These are phyloP conservation scores for Scaptomyza hsui DNA, from an alignment of 1,140 invertebrate species.

Conservation along the genomic window DNA sequence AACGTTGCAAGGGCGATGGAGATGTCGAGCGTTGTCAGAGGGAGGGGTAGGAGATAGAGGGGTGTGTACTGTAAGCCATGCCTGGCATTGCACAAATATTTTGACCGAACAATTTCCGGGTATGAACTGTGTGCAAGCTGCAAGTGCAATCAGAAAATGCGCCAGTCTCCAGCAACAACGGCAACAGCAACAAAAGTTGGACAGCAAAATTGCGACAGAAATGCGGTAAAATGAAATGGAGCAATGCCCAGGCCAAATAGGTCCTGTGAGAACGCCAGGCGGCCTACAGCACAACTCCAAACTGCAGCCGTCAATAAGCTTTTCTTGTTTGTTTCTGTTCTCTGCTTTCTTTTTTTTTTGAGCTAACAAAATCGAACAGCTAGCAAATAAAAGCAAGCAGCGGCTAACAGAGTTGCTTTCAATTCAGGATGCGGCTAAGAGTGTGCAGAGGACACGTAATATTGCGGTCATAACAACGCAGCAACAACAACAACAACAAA, in stretches of 20 bases:
- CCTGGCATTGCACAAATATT: slow-evolving; percentile 62
- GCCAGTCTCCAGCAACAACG: slow-evolving; percentile 19
- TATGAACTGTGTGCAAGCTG: slow-evolving; percentile 50
- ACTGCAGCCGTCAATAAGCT: slow-evolving; percentile 56
- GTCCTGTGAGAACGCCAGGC: background rate
- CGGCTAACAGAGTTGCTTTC: slow-evolving; percentile 36
- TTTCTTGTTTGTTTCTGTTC: slow-evolving; percentile 5
- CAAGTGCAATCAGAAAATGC: slow-evolving; percentile 69
- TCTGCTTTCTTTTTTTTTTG: background rate
- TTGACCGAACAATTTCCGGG: slow-evolving; percentile 63
- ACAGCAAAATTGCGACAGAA: slow-evolving; percentile 64
- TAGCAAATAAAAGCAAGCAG: slow-evolving; percentile 42
- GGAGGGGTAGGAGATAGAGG: background rate
- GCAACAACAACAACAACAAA: slow-evolving; percentile 3
- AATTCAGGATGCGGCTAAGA: slow-evolving; percentile 31
- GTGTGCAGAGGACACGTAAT: slow-evolving; percentile 43
- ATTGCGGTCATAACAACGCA: slow-evolving; percentile 42
- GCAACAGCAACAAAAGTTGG: slow-evolving; percentile 27
- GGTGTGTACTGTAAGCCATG: slow-evolving; percentile 19
- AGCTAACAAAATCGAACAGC: slow-evolving; percentile 54
- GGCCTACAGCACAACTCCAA: background rate
- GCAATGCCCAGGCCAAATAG: slow-evolving; percentile 19
- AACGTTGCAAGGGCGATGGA: slow-evolving; percentile 33
- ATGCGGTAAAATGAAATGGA: slow-evolving; percentile 68
- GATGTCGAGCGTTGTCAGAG: background rate